phyloP scores from a whole-genome alignment of 2,888 invertebrate species.

The Hirudinaria manillensis region DNA sequence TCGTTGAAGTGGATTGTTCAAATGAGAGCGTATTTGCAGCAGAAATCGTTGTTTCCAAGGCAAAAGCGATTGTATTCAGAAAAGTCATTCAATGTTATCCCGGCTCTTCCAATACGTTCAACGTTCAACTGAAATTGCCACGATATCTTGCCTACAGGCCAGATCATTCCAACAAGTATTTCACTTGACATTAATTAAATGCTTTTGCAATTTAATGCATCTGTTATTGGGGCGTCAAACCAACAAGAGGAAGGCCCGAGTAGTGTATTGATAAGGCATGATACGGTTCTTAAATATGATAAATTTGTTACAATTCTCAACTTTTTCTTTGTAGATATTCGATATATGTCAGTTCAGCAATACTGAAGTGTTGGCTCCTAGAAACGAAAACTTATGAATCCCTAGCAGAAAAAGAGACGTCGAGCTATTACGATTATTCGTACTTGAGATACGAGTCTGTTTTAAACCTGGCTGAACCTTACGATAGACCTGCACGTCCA shows the following conservation, averaged over 20 bases:
- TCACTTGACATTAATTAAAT: neutral
- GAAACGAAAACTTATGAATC: neutral
- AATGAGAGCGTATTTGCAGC: neutral
- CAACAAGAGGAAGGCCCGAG: neutral
- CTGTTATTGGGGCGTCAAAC: neutral
- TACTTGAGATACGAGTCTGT: neutral
- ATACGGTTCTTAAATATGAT: too few relatives aligned
- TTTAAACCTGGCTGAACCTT: conserved; percentile 8
- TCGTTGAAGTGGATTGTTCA: neutral
- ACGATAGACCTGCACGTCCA: conserved; percentile 27
- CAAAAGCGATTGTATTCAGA: conserved; percentile 10
- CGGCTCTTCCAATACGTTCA: neutral
- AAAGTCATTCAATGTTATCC: neutral
- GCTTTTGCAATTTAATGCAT: neutral
- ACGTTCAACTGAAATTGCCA: conserved; percentile 9
- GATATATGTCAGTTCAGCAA: neutral
- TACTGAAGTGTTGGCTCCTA: neutral
- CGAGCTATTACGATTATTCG: neutral
- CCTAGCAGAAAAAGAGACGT: neutral
- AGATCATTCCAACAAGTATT: neutral
- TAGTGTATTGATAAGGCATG: too few relatives aligned
- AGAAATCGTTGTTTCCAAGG: conserved; percentile 3
- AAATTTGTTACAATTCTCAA: too few relatives aligned
- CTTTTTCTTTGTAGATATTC: conserved; percentile 10
- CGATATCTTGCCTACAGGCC: conserved; percentile 28